Percentiles rank a stretch among this genome's conserved stretches.
Evolutionary conservation across 2,113 vertebrate species (phyloP).

Genomic region (Camelus dromedarius): DNA sequence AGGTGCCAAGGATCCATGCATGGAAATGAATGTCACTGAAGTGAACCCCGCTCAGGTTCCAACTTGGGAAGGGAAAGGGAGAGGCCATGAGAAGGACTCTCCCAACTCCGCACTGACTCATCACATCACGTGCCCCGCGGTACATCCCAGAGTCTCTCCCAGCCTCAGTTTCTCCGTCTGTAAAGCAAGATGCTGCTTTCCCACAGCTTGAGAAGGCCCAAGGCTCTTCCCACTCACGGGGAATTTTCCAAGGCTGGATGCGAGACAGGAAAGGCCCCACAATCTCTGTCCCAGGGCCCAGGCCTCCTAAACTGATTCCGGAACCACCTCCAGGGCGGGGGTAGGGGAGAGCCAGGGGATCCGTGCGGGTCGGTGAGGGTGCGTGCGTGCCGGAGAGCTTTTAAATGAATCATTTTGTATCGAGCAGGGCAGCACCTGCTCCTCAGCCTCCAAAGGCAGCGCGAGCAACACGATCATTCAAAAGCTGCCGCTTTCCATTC

Average conservation of each 20-base stretch:
- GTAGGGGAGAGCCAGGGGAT: neutral
- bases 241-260: neutral
- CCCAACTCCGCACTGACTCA: neutral
- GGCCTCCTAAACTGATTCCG: neutral
- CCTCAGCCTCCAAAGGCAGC: slow-evolving; percentile 61
- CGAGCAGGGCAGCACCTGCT: slow-evolving; percentile 78
- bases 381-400: slow-evolving; percentile 33
- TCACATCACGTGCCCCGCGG: rapidly evolving
- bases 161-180: slow-evolving; percentile 46
- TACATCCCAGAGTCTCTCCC: neutral
- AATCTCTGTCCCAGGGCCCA: neutral
- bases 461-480: slow-evolving; percentile 74
- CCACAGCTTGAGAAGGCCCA: neutral
- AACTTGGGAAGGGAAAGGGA: neutral
- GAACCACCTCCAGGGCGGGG: neutral
- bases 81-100: neutral
- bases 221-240: neutral
- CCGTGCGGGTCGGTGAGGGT: neutral
- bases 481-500: slow-evolving; percentile 79
- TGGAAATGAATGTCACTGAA: neutral
- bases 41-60: neutral
- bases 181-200: neutral
- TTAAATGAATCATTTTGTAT: slow-evolving; percentile 66
- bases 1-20: neutral
- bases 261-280: neutral